Conservation (phyloP, 2,888 invertebrate genomes). For the Oscheius sp. region DNA sequence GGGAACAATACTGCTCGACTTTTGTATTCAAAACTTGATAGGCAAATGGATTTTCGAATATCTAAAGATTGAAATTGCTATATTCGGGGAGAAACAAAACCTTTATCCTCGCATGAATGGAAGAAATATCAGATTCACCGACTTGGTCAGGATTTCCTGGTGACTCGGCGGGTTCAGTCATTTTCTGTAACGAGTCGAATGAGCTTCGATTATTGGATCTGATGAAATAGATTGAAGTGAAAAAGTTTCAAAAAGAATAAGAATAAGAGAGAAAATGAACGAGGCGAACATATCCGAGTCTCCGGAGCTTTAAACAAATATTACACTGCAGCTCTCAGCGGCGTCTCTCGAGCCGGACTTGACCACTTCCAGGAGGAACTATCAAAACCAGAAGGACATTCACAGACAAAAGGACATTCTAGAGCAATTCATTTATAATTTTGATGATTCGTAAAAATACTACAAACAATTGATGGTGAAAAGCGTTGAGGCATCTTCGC, state of each 20-base stretch:
- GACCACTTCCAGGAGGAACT: slow-evolving; percentile 17
- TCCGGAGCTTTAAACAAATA: slow-evolving; percentile 37
- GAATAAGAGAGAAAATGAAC: slow-evolving; percentile 1
- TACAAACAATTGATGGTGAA: too few species aligned
- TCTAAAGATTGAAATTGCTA: slow-evolving; percentile 36
- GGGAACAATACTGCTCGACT: slow-evolving; percentile 64
- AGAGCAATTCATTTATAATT: too few species aligned
- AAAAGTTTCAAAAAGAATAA: slow-evolving; percentile 6
- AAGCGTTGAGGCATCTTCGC: too few species aligned
- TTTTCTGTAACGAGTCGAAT: slow-evolving; percentile 19
- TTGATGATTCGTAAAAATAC: too few species aligned
- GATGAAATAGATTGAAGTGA: neutral
- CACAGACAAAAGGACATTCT: too few species aligned
- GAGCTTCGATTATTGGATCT: neutral
- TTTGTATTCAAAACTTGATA: slow-evolving; percentile 63
- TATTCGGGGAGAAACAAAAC: neutral
- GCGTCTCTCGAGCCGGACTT: slow-evolving; percentile 27
- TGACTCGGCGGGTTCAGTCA: neutral
- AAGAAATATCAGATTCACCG: slow-evolving; percentile 42
- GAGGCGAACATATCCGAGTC: slow-evolving; percentile 6
- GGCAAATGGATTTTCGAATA: slow-evolving; percentile 69
- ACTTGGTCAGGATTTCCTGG: neutral
- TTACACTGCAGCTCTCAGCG: slow-evolving; percentile 35
- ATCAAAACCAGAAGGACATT: neutral
- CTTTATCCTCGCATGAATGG: slow-evolving; percentile 57